These are phyloP conservation scores for Orientallactaga sibirica DNA, from an alignment of 2,797 vertebrate species.

Conservation along the genomic window DNA sequence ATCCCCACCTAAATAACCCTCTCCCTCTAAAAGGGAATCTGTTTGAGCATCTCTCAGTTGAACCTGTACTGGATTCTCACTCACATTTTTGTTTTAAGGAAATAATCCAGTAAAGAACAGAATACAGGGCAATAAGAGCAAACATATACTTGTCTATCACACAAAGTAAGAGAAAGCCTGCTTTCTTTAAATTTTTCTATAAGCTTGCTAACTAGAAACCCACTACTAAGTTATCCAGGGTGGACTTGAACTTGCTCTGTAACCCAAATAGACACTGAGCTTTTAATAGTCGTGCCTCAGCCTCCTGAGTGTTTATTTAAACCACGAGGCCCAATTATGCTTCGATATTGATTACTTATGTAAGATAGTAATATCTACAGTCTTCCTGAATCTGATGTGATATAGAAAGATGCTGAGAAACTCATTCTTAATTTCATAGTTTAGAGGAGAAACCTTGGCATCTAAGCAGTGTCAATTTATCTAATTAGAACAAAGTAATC, in stretches of 20 bases:
- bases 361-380: not conserved
- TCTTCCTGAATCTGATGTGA: constrained; percentile 12
- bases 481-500: constrained; percentile 41
- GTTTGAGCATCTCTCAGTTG: too few relatives aligned
- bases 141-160: too few relatives aligned
- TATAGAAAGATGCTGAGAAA: not conserved
- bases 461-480: not conserved
- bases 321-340: not conserved
- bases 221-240: not conserved
- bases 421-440: not conserved
- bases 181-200: too few relatives aligned
- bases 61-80: too few relatives aligned
- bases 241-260: not conserved
- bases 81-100: too few relatives aligned
- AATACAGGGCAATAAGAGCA: too few relatives aligned
- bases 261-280: not conserved
- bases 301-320: too few relatives aligned
- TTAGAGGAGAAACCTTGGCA: not conserved
- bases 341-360: not conserved
- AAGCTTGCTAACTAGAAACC: too few relatives aligned
- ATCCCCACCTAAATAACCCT: too few relatives aligned
- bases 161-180: too few relatives aligned
- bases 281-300: not conserved
- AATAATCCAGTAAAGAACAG: too few relatives aligned
- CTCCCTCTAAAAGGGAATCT: too few relatives aligned